Conservation (phyloP, 2,113 vertebrate genomes). For the Sclerurus mexicanus region DNA sequence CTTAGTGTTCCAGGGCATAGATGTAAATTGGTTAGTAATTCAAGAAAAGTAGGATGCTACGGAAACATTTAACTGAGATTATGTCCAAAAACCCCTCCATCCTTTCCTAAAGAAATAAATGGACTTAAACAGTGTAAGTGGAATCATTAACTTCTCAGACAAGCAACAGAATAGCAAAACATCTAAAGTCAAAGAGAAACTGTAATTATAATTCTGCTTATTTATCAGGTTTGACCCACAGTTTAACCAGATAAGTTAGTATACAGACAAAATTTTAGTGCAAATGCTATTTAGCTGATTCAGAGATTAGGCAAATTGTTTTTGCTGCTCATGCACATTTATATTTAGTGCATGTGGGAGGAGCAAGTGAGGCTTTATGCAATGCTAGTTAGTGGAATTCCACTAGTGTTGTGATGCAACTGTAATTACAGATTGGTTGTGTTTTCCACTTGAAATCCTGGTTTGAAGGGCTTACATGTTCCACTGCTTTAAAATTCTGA, state of each 20-base stretch:
- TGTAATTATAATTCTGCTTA: neutral
- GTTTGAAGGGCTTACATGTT: neutral
- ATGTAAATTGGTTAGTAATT: neutral
- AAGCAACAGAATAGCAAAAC: neutral
- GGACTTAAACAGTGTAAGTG: neutral
- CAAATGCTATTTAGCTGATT: conserved; percentile 26
- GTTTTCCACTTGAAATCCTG: neutral
- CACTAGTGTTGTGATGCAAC: neutral
- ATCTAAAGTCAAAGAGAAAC: neutral
- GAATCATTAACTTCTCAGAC: neutral
- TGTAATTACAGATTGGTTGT: neutral
- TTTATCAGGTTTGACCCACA: neutral
- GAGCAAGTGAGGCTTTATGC: conserved; percentile 25
- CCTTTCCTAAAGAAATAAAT: neutral
- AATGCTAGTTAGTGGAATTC: neutral
- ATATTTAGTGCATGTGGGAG: conserved; percentile 54
- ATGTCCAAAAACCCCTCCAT: neutral
- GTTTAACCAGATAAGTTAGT: neutral
- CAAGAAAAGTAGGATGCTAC: neutral
- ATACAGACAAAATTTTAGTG: neutral
- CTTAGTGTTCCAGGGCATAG: neutral
- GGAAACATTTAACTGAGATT: neutral
- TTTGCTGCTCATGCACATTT: conserved; percentile 56
- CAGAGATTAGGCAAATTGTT: conserved; percentile 18
- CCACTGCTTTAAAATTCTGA: neutral